Evolutionary conservation across 1,140 invertebrate species (phyloP), one percentile per base, ranked within the genome.

Genomic region (Venustaconcha ellipsiformis): DNA sequence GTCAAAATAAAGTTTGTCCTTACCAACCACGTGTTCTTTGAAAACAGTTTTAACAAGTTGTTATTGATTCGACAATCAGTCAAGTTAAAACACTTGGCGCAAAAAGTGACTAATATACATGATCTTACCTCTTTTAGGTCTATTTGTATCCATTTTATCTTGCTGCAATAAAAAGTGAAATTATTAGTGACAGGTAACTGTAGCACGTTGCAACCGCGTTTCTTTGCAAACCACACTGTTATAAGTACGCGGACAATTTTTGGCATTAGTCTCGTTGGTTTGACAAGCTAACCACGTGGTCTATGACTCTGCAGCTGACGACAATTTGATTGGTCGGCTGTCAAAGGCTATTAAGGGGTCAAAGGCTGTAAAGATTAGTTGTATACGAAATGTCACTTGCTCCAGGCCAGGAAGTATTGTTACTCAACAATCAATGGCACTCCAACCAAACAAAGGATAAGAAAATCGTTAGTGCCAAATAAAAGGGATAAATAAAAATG

Each of bases 41-140:
- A 57, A 55, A 62, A 17, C 4, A 58, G 57, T 58, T 74, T 30
- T 72, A 74, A 74, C 77, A 74, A 74, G 71, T 70, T 48, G 37
- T 48, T 48, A 48, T 48, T 48, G 37, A 48, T 48, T 48, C 37
- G 11, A 48, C 37, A 37, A 37, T 6, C 8, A 48, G 67, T 74
- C 72, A 74, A 64, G 12, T n/a, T 14, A 57, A 56, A 73, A 70
- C 57, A 48, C 17, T 18, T n/a, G 6, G 55, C 71, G n/a, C 59
- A 67, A 57, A 66, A 70, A 66, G 66, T 23, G 13, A n/a, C 26
- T 59, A 56, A 48, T 11, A 48, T 48, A 8, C 0, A 37, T 14
- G 12, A n/a, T 48, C 72, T 74, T 72, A 80, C 79, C 79, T 80
- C 79, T 70, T n/a, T 80, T 80, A 18, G 74, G 60, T 23, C 79